Evolutionary conservation across 2,888 invertebrate genomes (phyloP), one percentile per base, ranked within the genome.

Genomic region (Smittia sp.): DNA sequence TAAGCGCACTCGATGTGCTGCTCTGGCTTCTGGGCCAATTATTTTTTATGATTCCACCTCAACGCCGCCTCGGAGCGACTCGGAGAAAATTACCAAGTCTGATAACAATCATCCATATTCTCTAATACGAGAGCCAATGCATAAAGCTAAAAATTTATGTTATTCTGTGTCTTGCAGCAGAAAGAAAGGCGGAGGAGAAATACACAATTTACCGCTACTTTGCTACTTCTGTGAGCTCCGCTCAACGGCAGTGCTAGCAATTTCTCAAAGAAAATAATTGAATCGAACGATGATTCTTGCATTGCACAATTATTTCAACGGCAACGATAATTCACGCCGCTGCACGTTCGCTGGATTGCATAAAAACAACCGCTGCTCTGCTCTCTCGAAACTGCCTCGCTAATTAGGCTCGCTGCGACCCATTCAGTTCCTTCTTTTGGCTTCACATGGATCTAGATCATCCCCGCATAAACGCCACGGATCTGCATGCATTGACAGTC

Each of bases 181-280:
- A 15, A 46, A 46, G 46, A 46, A 15, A 46, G 15, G 15, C 46
- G 15, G 15, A 38, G 22, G 32, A 66, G 38, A 38, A 32, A 66
- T 68, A 68, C 68, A 41, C 68, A 68, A 68, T 68, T 68, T 68
- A 68, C 68, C 46, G 68, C 46, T 68, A 68, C 22, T 25, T 65
- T 46, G n/a, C 46, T 11, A 46, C 46, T 46, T 46, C 15, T 46
- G 46, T n/a, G 46, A 46, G 46, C 46, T 46, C 46, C 6, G 3
- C 46, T 13, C 46, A 46, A 32, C 32, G 32, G 32, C 32, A 32
- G 32, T 46, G 11, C 46, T 11, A 46, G 11, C 15, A n/a, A 46
- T 46, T 46, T 46, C 15, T 46, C 46, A 46, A n/a, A 46, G 46
- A n/a, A 46, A 15, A n/a, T n/a, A 46, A 46, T 46, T n/a, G 46